Evolutionary conservation across 92 coral and sea anemone species (phyloP), one percentile per base, ranked within the genome.

Genomic region (Umimayanthus chanpuru): DNA sequence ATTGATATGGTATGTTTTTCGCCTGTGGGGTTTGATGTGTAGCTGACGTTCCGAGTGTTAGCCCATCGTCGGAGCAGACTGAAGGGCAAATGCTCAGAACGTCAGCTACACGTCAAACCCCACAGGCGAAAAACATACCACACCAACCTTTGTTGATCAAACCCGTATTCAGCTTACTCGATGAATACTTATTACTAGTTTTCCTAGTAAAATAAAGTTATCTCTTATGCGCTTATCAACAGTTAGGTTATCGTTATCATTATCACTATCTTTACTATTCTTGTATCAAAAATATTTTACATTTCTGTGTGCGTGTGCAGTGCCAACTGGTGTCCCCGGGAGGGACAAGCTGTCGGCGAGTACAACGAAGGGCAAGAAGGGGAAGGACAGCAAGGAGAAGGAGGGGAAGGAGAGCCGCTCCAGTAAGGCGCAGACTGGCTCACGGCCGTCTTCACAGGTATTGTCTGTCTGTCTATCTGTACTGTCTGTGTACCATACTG

Each of bases 401-500:
- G 99, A 97, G 53, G 95, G 98, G 39, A 96, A 96, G 83, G 99
- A 96, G 64, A 95, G 98, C 86, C 93, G 95, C 56, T 91, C 97
- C 2, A 92, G 98, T 81, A 97, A 97, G 71, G 98, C 93, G 39
- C 98, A 96, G 15, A 85, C 96, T 75, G 96, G 98, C 9, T 96
- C 99, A 55, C 85, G 99, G 88, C 99, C 99, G 32, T 96, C 99
- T 0, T 96, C 99, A 65, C 96, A 93, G 95, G 95, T 93, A 81
- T 36, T 55, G 5, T 20, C 25, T 49, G 74, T 29, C 36, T 53
- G 9, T n/a, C n/a, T n/a, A n/a, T n/a, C n/a, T n/a, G n/a, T n/a
- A n/a, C n/a, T n/a, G n/a, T n/a, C 9, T 29, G 20, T 25, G 3
- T 61, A 61, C 16, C 32, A 36, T 23, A 9, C 58, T 28, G 10